Evolutionary conservation across 2,888 invertebrate species (phyloP).

Genomic region (Drosophila kuntzei): DNA sequence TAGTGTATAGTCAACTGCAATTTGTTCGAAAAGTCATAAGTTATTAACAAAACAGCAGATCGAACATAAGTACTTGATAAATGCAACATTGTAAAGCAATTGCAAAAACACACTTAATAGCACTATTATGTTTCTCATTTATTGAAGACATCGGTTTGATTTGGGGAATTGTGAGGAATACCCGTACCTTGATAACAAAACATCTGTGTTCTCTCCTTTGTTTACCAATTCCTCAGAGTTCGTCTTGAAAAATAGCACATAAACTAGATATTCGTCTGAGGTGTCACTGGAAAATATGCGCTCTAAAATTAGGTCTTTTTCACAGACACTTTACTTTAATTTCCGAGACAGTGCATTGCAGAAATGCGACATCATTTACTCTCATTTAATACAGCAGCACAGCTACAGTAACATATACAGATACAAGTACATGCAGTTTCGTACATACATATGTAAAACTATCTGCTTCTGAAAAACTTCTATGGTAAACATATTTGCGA

Average conservation of each 20-base stretch:
- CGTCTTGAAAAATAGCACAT: conserved; percentile 12
- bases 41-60: not conserved
- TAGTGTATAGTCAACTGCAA: not conserved
- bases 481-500: not conserved
- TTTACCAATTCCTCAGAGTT: not conserved
- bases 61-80: not conserved
- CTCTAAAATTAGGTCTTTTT: conserved; percentile 39
- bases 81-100: not conserved
- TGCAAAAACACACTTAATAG: not conserved
- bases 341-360: conserved; percentile 22
- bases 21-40: not conserved
- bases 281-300: conserved; percentile 7
- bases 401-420: not conserved
- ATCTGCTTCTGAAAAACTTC: not conserved
- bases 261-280: conserved; percentile 1
- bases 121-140: not conserved
- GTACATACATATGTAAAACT: too few relatives aligned
- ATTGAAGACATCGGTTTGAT: not conserved
- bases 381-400: conserved; percentile 10
- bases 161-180: not conserved
- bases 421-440: too few relatives aligned
- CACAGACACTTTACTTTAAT: conserved; percentile 41
- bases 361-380: conserved; percentile 20
- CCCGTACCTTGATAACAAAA: conserved; percentile 1
- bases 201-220: not conserved